Percentiles rank a stretch among this genome's conserved stretches.
Conservation (phyloP, 1,140 invertebrate species). For the Procambarus virginalis region DNA sequence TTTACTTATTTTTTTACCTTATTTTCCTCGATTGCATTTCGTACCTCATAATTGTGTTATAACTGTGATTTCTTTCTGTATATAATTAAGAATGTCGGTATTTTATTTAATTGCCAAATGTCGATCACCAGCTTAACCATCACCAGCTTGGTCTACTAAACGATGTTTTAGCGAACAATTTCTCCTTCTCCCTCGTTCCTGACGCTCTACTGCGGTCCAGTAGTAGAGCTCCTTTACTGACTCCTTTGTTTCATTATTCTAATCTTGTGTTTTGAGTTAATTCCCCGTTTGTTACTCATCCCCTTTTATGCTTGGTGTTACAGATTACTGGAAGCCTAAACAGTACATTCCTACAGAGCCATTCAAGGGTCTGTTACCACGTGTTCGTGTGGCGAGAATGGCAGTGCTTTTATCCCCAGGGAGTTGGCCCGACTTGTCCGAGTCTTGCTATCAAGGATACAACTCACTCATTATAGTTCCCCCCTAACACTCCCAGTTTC, state of each 20-base stretch:
- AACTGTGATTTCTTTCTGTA: neutral
- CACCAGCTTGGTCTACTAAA: neutral
- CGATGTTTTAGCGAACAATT: neutral
- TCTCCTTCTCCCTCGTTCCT: neutral
- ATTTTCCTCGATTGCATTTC: neutral
- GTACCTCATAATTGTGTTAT: too few species aligned
- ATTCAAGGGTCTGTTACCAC: slow-evolving; percentile 44
- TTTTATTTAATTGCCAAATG: neutral
- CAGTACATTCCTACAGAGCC: slow-evolving; percentile 53
- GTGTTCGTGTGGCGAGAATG: slow-evolving; percentile 15
- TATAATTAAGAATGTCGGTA: neutral
- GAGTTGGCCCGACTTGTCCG: neutral
- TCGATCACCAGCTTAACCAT: neutral
- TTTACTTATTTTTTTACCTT: neutral
- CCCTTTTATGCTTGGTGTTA: slow-evolving; percentile 27
- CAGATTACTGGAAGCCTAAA: slow-evolving; percentile 64
- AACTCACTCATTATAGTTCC: neutral
- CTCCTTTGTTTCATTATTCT: neutral
- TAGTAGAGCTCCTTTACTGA: too few species aligned
- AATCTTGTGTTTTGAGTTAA: neutral
- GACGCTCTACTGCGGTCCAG: too few species aligned
- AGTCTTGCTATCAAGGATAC: neutral
- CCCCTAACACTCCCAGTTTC: neutral
- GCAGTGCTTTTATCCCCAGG: neutral
- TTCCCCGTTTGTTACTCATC: slow-evolving; percentile 13